phyloP scores from a whole-genome alignment of 2,797 vertebrate species.

The Brachymystax lenok region DNA sequence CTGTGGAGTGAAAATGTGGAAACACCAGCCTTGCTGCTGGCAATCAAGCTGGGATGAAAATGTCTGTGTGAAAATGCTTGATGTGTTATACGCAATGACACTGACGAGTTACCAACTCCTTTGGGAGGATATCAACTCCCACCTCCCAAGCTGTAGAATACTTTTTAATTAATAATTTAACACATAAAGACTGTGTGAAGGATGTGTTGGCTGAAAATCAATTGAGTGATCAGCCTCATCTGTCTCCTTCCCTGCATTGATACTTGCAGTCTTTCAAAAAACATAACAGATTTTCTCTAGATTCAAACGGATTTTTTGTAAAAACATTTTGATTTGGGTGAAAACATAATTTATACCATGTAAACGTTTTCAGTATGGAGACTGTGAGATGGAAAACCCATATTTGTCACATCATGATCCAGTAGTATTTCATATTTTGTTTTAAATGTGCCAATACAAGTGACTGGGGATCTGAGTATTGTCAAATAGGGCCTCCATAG shows the following conservation, averaged over 20 bases:
- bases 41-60: background rate
- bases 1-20: too few species aligned
- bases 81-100: background rate
- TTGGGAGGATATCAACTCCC: constrained; percentile 60
- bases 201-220: constrained; percentile 8
- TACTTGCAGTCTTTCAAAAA: constrained; percentile 35
- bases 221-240: constrained; percentile 66
- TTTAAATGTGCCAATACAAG: constrained; percentile 16
- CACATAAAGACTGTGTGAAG: constrained; percentile 39
- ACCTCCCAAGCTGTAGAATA: constrained; percentile 52
- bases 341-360: constrained; percentile 8
- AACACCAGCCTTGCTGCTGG: too few species aligned
- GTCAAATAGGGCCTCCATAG: constrained; percentile 36
- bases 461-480: constrained; percentile 21
- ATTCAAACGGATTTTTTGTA: background rate
- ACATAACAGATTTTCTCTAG: constrained; percentile 29
- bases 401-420: background rate
- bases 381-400: background rate
- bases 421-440: background rate
- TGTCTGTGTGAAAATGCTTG: background rate
- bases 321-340: background rate
- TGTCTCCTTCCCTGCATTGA: constrained; percentile 54
- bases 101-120: constrained; percentile 49
- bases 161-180: too few species aligned
- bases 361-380: background rate